Percentiles rank a stretch among this genome's conserved stretches.
Conservation (phyloP, 2,797 vertebrate genomes). For the Chrosomus eos region DNA sequence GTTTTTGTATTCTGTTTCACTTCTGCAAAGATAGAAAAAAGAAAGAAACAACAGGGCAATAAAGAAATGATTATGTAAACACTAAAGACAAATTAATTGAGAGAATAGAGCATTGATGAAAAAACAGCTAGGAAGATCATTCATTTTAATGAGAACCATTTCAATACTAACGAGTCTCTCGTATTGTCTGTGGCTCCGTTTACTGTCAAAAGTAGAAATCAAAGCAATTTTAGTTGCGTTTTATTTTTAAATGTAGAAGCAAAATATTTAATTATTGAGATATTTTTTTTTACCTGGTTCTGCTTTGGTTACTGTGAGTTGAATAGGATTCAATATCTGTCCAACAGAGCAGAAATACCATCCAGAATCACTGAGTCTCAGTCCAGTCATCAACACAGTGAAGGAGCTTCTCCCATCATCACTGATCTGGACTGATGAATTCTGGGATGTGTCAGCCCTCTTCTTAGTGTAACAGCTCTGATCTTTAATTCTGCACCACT, state of each 20-base stretch:
- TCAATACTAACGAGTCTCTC: not conserved
- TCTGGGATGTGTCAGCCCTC: constrained; percentile 37
- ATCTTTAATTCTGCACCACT: constrained; percentile 35
- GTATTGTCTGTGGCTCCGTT: not conserved
- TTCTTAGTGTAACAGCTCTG: constrained; percentile 9
- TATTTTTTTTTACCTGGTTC: no score
- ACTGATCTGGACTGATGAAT: constrained; percentile 43
- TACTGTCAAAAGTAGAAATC: not conserved
- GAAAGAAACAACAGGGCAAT: no score
- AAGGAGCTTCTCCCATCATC: constrained; percentile 69
- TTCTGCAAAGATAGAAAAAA: not conserved
- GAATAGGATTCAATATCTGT: constrained; percentile 22
- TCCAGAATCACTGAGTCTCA: constrained; percentile 67
- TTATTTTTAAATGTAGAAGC: not conserved
- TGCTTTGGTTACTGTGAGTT: constrained; percentile 11
- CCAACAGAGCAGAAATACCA: constrained; percentile 70
- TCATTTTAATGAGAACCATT: not conserved
- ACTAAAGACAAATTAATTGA: not conserved
- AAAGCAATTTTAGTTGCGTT: not conserved
- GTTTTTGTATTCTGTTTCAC: not conserved
- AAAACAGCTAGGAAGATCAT: not conserved
- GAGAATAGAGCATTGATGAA: not conserved
- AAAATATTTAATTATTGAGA: not conserved
- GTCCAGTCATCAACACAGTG: constrained; percentile 70
- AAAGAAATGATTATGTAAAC: not conserved